Percentiles rank a stretch among this genome's conserved stretches.
phyloP scores from a whole-genome alignment of 2,888 invertebrate species.

The Protonemura montana region DNA sequence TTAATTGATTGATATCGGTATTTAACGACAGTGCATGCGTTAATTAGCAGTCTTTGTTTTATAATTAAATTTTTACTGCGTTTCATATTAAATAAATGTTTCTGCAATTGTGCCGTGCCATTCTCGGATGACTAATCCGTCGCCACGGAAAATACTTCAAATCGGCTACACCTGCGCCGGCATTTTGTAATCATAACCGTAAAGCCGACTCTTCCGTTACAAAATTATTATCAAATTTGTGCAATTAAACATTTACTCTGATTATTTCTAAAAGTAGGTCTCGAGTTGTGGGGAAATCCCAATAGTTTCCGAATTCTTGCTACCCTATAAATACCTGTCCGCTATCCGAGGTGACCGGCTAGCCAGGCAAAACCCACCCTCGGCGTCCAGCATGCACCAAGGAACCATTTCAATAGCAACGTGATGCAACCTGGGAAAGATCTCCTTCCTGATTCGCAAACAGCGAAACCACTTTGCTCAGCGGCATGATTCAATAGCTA shows the following conservation, averaged over 20 bases:
- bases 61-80: too few relatives aligned
- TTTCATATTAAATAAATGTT: too few relatives aligned
- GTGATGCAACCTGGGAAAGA: not conserved
- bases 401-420: not conserved
- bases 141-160: too few relatives aligned
- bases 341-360: not conserved
- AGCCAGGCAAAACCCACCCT: not conserved
- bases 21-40: too few relatives aligned
- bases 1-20: too few relatives aligned
- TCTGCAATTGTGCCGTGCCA: too few relatives aligned
- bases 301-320: not conserved
- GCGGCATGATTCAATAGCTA: not conserved
- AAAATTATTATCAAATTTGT: not conserved
- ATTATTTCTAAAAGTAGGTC: not conserved
- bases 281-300: not conserved
- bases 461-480: not conserved
- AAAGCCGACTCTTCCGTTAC: not conserved
- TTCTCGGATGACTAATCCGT: too few relatives aligned
- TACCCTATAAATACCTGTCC: constrained; percentile 7
- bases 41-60: too few relatives aligned
- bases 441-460: not conserved
- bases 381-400: not conserved
- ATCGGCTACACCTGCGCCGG: too few relatives aligned
- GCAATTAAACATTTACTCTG: not conserved
- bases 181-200: not conserved